Conservation (phyloP, 2,113 vertebrate genomes). For the Rhea americana region DNA sequence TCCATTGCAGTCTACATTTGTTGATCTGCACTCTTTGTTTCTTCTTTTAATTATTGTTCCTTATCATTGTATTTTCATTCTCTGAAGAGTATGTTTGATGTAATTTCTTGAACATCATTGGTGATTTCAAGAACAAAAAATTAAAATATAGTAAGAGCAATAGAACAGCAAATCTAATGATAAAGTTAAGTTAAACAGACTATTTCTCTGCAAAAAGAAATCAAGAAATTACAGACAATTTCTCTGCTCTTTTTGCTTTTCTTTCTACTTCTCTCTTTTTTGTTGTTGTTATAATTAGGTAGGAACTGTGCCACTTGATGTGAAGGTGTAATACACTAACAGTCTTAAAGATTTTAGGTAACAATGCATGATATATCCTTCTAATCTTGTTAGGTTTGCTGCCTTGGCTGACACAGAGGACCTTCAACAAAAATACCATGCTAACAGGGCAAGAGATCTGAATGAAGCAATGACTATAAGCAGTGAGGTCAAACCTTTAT, state of each 20-base stretch:
- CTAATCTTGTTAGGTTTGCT: neutral
- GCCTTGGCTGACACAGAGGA: neutral
- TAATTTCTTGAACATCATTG: slow-evolving; percentile 15
- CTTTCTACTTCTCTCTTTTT: neutral
- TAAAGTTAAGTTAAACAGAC: slow-evolving; percentile 21
- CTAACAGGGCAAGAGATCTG: neutral
- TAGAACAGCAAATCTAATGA: slow-evolving; percentile 33
- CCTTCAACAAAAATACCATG: neutral
- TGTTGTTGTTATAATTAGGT: neutral
- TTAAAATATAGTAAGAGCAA: neutral
- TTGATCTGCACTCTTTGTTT: neutral
- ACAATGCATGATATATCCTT: neutral
- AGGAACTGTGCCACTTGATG: neutral
- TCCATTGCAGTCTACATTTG: neutral
- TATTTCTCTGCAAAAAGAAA: neutral
- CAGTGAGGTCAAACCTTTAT: neutral
- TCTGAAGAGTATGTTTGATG: neutral
- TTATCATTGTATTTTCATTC: slow-evolving; percentile 10
- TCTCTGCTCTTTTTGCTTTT: slow-evolving; percentile 10
- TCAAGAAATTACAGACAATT: neutral
- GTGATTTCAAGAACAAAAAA: neutral
- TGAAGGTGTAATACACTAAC: neutral
- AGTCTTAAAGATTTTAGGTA: neutral
- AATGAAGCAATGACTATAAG: neutral
- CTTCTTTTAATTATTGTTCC: neutral